Evolutionary conservation across 1,140 invertebrate species (phyloP).

Genomic region (Ceratosolen fusciceps): DNA sequence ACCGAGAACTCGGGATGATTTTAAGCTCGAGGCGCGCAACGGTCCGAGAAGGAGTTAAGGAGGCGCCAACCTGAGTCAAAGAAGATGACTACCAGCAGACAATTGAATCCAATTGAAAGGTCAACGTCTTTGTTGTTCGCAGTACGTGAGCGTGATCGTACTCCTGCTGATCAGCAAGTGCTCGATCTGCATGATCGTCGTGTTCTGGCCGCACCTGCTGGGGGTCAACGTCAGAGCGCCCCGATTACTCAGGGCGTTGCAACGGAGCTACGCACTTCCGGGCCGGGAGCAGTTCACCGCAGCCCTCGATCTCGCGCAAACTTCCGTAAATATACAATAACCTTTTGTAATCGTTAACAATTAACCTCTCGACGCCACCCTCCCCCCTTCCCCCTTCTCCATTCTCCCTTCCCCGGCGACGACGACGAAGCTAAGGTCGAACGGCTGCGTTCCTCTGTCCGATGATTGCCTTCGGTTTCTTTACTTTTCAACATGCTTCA

Average conservation of each 20-base stretch:
- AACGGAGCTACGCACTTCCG: conserved; percentile 82
- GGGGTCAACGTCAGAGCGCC: conserved; percentile 79
- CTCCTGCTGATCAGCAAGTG: conserved; percentile 80
- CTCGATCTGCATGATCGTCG: conserved; percentile 79
- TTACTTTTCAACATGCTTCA: no score
- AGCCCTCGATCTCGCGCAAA: conserved; percentile 83
- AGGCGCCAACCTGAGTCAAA: no score
- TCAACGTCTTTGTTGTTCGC: conserved; percentile 55
- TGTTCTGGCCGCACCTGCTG: conserved; percentile 84
- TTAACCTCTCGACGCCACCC: no score
- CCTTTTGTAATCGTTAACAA: no score
- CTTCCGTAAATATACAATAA: conserved; percentile 69
- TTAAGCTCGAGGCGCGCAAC: no score
- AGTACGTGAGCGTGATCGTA: conserved; percentile 83
- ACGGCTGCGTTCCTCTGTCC: no score
- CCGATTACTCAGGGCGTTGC: conserved; percentile 79
- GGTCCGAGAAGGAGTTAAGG: no score
- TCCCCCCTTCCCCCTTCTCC: no score
- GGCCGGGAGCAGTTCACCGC: conserved; percentile 83
- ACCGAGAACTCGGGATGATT: no score
- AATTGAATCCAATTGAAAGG: background rate
- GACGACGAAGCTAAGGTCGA: no score
- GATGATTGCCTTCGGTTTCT: no score
- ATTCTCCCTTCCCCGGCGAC: no score
- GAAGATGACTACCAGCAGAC: background rate